Evolutionary conservation across 2,113 vertebrate species (phyloP).

Genomic region (Sylvilagus bachmani): DNA sequence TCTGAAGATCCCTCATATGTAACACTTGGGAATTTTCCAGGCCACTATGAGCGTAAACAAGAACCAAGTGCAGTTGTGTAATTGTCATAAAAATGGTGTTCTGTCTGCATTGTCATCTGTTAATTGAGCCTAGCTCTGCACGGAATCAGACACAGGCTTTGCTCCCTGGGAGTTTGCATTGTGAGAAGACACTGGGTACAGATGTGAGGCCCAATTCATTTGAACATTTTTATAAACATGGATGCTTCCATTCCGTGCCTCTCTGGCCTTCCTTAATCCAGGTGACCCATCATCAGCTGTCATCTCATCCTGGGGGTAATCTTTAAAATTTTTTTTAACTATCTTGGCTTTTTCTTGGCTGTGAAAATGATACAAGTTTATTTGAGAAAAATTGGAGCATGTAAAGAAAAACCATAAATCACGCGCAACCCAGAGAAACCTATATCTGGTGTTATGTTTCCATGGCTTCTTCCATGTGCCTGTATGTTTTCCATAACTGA

Average conservation of each 20-base stretch:
- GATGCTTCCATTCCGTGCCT: slow-evolving; percentile 19
- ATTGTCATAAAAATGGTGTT: slow-evolving; percentile 56
- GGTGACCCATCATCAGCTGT: not conserved
- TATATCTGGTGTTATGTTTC: slow-evolving; percentile 12
- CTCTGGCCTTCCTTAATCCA: not conserved
- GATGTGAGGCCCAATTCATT: slow-evolving; percentile 41
- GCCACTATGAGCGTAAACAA: slow-evolving; percentile 19
- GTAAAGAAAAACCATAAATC: slow-evolving; percentile 5
- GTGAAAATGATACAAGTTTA: slow-evolving; percentile 23
- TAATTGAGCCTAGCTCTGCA: slow-evolving; percentile 52
- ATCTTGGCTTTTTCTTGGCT: slow-evolving; percentile 54
- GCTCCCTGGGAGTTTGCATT: slow-evolving; percentile 50
- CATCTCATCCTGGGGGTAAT: slow-evolving; percentile 5
- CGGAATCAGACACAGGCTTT: slow-evolving; percentile 59
- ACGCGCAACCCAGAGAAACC: slow-evolving; percentile 39
- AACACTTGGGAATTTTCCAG: slow-evolving; percentile 58
- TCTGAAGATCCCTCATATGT: not conserved
- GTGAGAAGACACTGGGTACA: not conserved
- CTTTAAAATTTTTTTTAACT: slow-evolving; percentile 13
- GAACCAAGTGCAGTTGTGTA: slow-evolving; percentile 23
- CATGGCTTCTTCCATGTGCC: not conserved
- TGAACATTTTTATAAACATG: slow-evolving; percentile 45
- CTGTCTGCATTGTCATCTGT: slow-evolving; percentile 20
- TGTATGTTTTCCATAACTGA: not conserved
- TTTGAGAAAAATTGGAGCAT: slow-evolving; percentile 47